Evolutionary conservation across 2,797 vertebrate genomes (phyloP).

Genomic region (Gadopsis marmoratus): DNA sequence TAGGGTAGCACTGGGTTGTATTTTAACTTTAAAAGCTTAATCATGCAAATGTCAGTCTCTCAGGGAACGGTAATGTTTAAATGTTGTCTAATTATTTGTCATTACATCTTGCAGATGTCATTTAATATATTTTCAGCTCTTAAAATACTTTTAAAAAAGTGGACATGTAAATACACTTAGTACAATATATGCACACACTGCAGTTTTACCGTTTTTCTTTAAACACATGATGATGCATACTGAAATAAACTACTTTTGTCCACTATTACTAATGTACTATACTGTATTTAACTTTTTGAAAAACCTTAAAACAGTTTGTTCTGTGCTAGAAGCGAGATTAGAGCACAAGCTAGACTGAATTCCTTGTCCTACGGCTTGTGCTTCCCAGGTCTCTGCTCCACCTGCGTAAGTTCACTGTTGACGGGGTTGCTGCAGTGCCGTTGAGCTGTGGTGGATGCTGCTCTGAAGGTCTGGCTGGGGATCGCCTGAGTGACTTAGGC

Average conservation of each 20-base stretch:
- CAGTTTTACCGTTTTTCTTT: not conserved
- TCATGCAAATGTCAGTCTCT: constrained; percentile 6
- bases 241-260: not conserved
- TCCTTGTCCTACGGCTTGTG: not conserved
- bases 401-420: constrained; percentile 48
- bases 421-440: constrained; percentile 65
- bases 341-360: not conserved
- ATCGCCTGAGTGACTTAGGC: constrained; percentile 80
- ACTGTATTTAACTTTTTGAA: not conserved
- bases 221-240: not conserved
- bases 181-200: not conserved
- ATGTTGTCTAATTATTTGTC: not conserved
- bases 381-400: constrained; percentile 24
- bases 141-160: not conserved
- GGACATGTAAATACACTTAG: not conserved
- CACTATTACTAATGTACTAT: too few species aligned
- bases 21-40: not conserved
- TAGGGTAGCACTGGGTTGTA: not conserved
- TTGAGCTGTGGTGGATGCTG: constrained; percentile 65
- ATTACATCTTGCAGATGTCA: not conserved
- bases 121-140: not conserved
- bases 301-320: not conserved
- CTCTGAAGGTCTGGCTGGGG: constrained; percentile 72
- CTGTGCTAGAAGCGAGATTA: not conserved
- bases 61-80: not conserved